A percentile compares a stretch with the other conserved stretches of the same genome.
These are phyloP conservation scores for Myiotriccus ornatus DNA, from an alignment of 2,797 vertebrate genomes.

Conservation along the genomic window DNA sequence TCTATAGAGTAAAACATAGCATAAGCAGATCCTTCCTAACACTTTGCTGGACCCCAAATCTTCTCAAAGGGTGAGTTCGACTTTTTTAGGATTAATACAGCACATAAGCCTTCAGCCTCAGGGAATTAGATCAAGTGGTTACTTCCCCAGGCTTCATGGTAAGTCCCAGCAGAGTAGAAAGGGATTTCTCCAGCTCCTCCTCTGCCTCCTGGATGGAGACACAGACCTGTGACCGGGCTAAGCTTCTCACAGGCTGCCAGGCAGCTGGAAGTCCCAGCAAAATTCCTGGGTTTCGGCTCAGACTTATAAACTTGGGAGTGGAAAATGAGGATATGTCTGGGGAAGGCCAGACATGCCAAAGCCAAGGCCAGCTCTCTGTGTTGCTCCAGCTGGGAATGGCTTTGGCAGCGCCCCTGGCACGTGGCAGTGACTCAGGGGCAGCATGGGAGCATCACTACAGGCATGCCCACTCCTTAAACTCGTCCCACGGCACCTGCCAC, in stretches of 20 bases:
- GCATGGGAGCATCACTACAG: rapidly evolving
- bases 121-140: not conserved
- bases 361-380: rapidly evolving
- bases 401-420: not conserved
- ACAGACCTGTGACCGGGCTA: not conserved
- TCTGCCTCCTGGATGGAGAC: not conserved
- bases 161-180: not conserved
- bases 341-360: not conserved
- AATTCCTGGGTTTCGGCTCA: not conserved
- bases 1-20: not conserved
- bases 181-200: not conserved
- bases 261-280: not conserved
- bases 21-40: not conserved
- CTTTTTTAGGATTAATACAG: not conserved
- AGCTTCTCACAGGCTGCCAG: not conserved
- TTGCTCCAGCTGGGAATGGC: not conserved
- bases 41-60: not conserved
- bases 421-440: rapidly evolving
- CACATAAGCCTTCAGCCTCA: not conserved
- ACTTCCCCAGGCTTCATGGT: not conserved
- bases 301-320: not conserved
- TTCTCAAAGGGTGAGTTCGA: not conserved
- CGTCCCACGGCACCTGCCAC: not conserved
- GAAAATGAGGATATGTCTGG: not conserved
- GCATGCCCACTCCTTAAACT: not conserved